These are phyloP conservation scores for Hippotragus niger DNA, from an alignment of 2,113 vertebrate species.

Conservation along the genomic window DNA sequence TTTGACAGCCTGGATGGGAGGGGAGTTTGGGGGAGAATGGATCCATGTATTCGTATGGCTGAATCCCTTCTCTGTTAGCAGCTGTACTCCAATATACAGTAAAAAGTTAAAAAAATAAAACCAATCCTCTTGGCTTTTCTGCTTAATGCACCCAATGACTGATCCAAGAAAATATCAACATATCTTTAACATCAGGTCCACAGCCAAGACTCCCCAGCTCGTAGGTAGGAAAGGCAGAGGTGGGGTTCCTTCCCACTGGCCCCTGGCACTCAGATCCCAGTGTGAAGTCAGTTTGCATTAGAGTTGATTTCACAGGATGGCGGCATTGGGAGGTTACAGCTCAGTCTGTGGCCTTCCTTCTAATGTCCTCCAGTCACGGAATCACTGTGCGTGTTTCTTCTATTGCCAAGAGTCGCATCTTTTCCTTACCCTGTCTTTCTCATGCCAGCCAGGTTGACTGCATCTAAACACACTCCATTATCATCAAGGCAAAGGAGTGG, in stretches of 20 bases:
- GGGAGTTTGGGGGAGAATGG: background rate
- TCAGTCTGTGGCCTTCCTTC: background rate
- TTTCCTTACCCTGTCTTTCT: background rate
- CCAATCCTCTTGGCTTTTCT: background rate
- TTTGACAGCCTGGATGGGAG: background rate
- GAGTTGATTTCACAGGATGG: background rate
- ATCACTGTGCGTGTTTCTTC: background rate
- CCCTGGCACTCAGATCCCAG: background rate
- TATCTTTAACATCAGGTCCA: background rate
- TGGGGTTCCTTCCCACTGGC: background rate
- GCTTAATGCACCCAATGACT: background rate
- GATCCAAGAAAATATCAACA: background rate
- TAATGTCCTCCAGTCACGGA: background rate
- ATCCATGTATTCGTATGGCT: background rate
- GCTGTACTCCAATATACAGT: background rate
- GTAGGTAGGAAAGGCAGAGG: background rate
- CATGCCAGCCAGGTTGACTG: background rate
- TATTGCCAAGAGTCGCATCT: background rate
- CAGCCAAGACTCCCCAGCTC: background rate
- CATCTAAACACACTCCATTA: slow-evolving; percentile 60
- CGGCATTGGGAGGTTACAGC: background rate
- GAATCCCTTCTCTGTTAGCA: background rate
- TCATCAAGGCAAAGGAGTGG: slow-evolving; percentile 59
- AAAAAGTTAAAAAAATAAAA: background rate
- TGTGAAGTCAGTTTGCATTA: background rate